phyloP scores from a whole-genome alignment of 2,113 vertebrate genomes.

The Myrmophylax atrothorax region DNA sequence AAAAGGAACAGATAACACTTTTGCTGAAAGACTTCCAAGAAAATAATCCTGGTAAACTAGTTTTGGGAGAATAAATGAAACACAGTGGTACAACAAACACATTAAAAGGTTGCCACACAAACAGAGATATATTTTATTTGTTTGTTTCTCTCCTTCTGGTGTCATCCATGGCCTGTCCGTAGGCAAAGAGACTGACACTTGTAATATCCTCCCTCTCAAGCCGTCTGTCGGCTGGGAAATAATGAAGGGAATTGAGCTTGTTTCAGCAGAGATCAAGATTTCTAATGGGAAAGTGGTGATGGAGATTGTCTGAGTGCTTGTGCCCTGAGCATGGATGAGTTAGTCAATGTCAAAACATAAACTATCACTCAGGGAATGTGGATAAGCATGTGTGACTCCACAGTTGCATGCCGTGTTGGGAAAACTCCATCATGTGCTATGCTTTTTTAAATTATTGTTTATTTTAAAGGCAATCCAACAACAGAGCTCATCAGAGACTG shows the following conservation, averaged over 20 bases:
- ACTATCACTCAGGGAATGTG: conserved; percentile 20
- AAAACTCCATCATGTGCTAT: not conserved
- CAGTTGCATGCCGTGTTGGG: not conserved
- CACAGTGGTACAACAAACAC: not conserved
- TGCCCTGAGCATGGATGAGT: conserved; percentile 61
- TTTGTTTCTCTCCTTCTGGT: not conserved
- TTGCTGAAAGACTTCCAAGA: not conserved
- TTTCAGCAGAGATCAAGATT: conserved; percentile 62
- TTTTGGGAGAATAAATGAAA: conserved; percentile 5
- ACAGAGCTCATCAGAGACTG: conserved; percentile 93
- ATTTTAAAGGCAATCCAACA: conserved; percentile 87
- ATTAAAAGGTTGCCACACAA: conserved; percentile 34
- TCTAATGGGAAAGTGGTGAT: conserved; percentile 52
- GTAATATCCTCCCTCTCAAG: conserved; percentile 64
- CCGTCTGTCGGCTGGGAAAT: conserved; percentile 31
- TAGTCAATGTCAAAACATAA: conserved; percentile 66
- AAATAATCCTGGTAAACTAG: not conserved
- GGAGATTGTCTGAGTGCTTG: conserved; percentile 55
- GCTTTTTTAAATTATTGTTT: not conserved
- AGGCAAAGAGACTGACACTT: conserved; percentile 55
- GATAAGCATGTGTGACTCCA: conserved; percentile 18
- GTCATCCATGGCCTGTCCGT: not conserved
- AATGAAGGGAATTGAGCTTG: conserved; percentile 48
- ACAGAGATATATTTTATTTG: conserved; percentile 34
- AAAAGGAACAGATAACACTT: not conserved